A percentile compares a stretch with the other conserved stretches of the same genome.
These are phyloP conservation scores for Leptoclinus maculatus DNA, from an alignment of 2,797 vertebrate genomes.

Conservation along the genomic window DNA sequence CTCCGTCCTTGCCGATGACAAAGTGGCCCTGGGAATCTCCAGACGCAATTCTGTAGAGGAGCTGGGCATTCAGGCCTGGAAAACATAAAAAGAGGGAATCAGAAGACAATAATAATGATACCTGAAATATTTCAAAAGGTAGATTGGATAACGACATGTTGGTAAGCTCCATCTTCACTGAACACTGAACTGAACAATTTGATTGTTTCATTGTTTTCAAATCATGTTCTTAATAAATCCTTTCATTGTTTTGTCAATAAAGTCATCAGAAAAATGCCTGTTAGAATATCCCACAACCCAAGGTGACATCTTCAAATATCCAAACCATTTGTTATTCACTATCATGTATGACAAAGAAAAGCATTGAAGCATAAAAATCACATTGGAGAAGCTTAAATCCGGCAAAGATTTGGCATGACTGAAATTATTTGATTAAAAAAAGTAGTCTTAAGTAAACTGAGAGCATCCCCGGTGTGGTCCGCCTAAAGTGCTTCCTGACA, in stretches of 20 bases:
- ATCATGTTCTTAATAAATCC: background rate
- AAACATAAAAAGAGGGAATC: conserved; percentile 12
- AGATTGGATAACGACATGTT: background rate
- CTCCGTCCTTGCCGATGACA: conserved; percentile 81
- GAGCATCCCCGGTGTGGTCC: background rate
- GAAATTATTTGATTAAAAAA: background rate
- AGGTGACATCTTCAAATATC: background rate
- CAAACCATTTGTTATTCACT: background rate
- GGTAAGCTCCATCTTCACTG: background rate
- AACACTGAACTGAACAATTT: background rate
- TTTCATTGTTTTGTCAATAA: background rate
- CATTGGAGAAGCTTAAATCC: background rate
- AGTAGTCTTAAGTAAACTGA: background rate
- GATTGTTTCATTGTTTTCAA: background rate
- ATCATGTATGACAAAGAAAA: background rate
- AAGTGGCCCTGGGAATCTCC: conserved; percentile 93
- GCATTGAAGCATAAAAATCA: background rate
- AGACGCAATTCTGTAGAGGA: conserved; percentile 90
- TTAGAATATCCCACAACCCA: background rate
- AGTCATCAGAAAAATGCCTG: background rate
- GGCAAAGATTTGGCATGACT: background rate
- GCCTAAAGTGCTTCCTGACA: background rate
- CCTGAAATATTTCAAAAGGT: background rate
- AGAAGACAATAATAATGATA: background rate
- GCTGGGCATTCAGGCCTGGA: conserved; percentile 90